Base-by-base conservation (phyloP, 1,140 invertebrate genomes). In the Globodera ellingtonae region DNA sequence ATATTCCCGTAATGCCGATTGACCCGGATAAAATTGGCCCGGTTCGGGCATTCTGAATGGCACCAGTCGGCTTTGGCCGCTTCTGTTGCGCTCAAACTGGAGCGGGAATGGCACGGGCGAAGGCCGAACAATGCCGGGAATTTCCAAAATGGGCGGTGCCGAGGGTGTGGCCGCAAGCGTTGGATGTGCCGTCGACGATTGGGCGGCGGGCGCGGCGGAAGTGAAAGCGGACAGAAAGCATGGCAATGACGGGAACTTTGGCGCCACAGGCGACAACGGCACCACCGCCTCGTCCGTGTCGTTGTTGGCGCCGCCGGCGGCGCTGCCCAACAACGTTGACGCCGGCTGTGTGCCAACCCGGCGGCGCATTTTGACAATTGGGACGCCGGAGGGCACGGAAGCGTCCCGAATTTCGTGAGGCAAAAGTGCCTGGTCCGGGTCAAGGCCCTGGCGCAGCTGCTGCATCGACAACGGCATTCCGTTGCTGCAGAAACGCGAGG, bases 401-500 rank as follows among this genome's bases (percentile, higher is more conserved):
- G 47, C 24, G 78, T 84, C 83, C 15, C 83, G 72, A 46, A 81
- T 84, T 59, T 84, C 83, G 66, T 86, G 82, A 1, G 82, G 80
- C 21, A 80, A 71, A n/a, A 84, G 85, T 13, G 72, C 77, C 21
- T 74, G 79, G 6, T 67, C 79, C 5, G 66, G 67, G 24, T 21
- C 21, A 35, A 82, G 13, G 21, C 59, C 50, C 46, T 52, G 78
- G 47, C 74, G 48, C 80, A 79, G 79, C 21, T 82, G 78, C 3
- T 50, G 47, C 52, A 65, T 21, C 18, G 56, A 47, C 9, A 35
- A 6, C 4, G 52, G 21, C 48, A 80, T 44, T 82, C 21, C 24
- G 50, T 7, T 6, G 35, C 71, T 70, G 70, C 85, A 86, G 44
- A 87, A 87, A 10, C 72, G 56, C 8, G 85, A 87, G 52, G 85